phyloP scores from a whole-genome alignment of 2,113 vertebrate genomes.

The Saiga tatarica region DNA sequence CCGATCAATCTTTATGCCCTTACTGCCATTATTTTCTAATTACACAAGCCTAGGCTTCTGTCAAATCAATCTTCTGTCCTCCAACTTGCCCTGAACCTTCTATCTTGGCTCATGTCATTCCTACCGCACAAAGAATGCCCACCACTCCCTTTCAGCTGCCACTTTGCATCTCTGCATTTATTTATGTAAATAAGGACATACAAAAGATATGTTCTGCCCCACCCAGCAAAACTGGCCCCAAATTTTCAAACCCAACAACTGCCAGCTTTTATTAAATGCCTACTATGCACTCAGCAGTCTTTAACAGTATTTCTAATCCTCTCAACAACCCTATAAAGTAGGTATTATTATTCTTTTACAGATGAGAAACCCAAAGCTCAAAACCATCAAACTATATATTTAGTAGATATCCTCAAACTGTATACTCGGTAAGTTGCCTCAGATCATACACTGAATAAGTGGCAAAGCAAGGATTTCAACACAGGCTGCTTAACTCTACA shows the following conservation, averaged over 20 bases:
- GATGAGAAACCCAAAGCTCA: conserved; percentile 35
- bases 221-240: neutral
- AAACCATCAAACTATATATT: neutral
- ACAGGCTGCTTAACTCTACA: neutral
- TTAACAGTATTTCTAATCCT: neutral
- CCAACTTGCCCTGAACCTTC: neutral
- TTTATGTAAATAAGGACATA: conserved; percentile 23
- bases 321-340: conserved; percentile 7
- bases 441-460: neutral
- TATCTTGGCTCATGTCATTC: neutral
- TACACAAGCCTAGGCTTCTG: neutral
- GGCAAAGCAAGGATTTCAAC: neutral
- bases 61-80: conserved; percentile 19
- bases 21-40: neutral
- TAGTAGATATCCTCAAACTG: neutral
- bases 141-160: neutral
- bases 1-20: neutral
- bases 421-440: neutral
- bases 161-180: neutral
- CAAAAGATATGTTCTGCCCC: neutral
- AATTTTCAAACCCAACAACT: neutral
- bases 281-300: neutral
- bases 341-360: conserved; percentile 35
- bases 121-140: conserved; percentile 9
- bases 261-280: conserved; percentile 17